Percentiles rank a stretch among this genome's conserved stretches.
These are phyloP conservation scores for Hirtodrosophila trivittata DNA, from an alignment of 2,888 invertebrate species.

Conservation along the genomic window DNA sequence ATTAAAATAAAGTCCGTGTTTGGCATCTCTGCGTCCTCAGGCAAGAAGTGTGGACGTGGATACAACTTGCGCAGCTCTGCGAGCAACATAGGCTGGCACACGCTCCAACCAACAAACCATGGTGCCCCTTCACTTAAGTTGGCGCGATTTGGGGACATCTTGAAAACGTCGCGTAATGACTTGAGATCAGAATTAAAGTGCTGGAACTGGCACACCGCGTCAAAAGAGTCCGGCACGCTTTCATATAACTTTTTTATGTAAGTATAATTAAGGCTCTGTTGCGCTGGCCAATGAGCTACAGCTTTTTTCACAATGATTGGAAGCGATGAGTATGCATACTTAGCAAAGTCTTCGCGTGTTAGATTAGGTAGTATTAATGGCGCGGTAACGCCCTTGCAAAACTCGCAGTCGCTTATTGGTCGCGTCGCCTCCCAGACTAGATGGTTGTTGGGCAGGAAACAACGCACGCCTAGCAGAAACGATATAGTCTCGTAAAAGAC, in stretches of 20 bases:
- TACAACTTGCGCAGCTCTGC: conserved; percentile 90
- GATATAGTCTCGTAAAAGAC: conserved; percentile 81
- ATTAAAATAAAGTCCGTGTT: conserved; percentile 95
- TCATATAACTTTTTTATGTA: conserved; percentile 89
- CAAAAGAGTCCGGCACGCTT: conserved; percentile 88
- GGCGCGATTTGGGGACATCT: conserved; percentile 88
- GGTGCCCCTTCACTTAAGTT: conserved; percentile 86
- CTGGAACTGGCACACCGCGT: conserved; percentile 93
- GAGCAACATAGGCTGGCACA: conserved; percentile 93
- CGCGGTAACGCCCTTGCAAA: conserved; percentile 88
- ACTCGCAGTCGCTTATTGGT: conserved; percentile 91
- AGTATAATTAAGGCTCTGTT: conserved; percentile 87
- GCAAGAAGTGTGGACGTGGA: conserved; percentile 92
- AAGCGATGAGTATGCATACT: conserved; percentile 90
- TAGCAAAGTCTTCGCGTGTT: conserved; percentile 88
- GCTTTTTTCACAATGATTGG: conserved; percentile 92
- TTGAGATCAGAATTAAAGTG: conserved; percentile 93
- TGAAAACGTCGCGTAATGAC: conserved; percentile 90
- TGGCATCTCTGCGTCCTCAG: conserved; percentile 94
- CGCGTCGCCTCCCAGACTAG: conserved; percentile 94
- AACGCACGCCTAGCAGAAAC: conserved; percentile 87
- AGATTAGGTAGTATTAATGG: conserved; percentile 89
- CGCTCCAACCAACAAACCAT: conserved; percentile 97
- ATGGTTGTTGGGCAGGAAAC: conserved; percentile 92
- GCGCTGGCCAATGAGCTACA: conserved; percentile 90